Evolutionary conservation across 2,888 invertebrate species (phyloP).

Genomic region (Nasonia oneida): DNA sequence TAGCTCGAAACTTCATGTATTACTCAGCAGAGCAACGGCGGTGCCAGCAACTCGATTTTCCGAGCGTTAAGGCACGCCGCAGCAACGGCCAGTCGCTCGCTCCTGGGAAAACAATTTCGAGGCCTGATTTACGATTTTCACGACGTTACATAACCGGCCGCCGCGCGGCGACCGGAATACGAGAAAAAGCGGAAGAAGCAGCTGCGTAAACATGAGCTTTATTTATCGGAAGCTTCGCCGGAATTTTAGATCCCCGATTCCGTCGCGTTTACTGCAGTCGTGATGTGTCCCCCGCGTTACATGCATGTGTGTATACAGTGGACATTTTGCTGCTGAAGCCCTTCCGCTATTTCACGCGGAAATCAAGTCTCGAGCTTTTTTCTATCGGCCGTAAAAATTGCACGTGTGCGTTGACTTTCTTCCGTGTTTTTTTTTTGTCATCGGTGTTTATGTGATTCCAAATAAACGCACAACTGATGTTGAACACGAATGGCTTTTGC

Average conservation of each 20-base stretch:
- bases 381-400: neutral
- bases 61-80: conserved; percentile 11
- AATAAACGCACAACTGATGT: neutral
- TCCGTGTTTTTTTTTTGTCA: neutral
- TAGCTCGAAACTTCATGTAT: neutral
- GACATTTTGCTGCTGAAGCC: neutral
- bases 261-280: conserved; percentile 34
- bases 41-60: conserved; percentile 8
- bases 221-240: conserved; percentile 63
- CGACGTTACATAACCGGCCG: conserved; percentile 21
- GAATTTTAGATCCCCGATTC: conserved; percentile 64
- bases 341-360: conserved; percentile 9
- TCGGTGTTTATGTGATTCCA: too few species aligned
- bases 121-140: conserved; percentile 70
- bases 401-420: neutral
- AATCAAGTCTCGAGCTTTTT: conserved; percentile 9
- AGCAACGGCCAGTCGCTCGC: neutral
- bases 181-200: conserved; percentile 52
- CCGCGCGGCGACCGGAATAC: conserved; percentile 34
- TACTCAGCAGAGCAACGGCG: neutral
- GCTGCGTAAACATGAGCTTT: conserved; percentile 54
- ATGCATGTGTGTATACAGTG: neutral
- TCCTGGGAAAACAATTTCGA: conserved; percentile 69
- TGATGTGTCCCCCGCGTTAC: neutral
- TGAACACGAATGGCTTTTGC: too few species aligned